Base-by-base conservation (phyloP, 1,140 invertebrate species). In the Diorhabda elongata region DNA sequence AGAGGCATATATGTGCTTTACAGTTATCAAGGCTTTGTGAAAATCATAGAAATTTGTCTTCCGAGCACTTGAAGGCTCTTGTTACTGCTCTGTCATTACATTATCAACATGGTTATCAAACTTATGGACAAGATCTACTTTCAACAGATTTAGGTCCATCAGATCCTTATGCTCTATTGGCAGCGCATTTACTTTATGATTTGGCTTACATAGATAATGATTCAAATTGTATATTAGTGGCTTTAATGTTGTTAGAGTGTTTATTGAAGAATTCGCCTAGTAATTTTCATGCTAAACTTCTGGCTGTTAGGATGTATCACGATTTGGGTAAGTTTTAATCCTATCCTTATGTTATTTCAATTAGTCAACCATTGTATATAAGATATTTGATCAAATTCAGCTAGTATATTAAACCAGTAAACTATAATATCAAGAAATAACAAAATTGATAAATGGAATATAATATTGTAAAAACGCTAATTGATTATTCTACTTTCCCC, bases 161-260 rank as follows among this genome's bases (percentile, higher is more conserved):
- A 61, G 95, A 97, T 83, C 85, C 87, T 3, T 96, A 95, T 77
- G 85, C 89, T 3, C 79, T 95, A 60, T 79, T 97, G 44, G 90
- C 91, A 26, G 89, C 88, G 4, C 90, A 96, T 81, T 80, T 92
- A 26, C 86, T 96, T 72, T 88, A 91, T 70, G 92, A 93, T 81
- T 80, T 88, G 6, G 80, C 82, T 70, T 86, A 64, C 88, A 84
- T 84, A 76, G 75, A 87, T 85, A 77, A 87, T 81, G 76, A 85
- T 79, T 77, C 84, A 9, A 79, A 85, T 69, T 86, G 87, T 73
- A 78, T 92, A 69, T 75, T 90, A 68, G 86, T 88, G 77, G 89
- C 88, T 4, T 70, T 92, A 8, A 83, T 87, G 52, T 77, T 93
- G 6, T 80, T 95, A 68, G 90, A 94, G 78, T 83, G 87, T 77